Base-by-base conservation (phyloP, 2,797 vertebrate genomes). In the Okamejei kenojei region DNA sequence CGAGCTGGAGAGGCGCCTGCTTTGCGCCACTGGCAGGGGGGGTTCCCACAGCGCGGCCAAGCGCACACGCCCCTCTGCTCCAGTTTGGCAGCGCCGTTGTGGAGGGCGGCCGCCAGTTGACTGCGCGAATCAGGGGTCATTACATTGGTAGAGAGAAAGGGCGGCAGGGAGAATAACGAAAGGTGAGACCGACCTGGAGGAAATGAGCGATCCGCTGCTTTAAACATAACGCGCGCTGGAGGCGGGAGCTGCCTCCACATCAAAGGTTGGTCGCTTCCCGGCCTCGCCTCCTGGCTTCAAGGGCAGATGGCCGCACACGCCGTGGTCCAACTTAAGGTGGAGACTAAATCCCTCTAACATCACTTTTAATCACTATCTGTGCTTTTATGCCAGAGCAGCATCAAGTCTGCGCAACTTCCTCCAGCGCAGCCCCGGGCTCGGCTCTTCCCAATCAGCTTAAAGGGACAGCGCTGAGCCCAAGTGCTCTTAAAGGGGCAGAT, bases 281-380 rank as follows among this genome's bases (percentile, higher is more conserved):
- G n/a, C 84, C 84, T 88, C 84, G 2, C 84, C 84, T 68, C 63
- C 17, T 17, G 38, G 35, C 90, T 74, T 97, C 97, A 96, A 96
- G 97, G 97, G 97, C 98, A 97, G 97, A 97, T 97, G 97, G 97
- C 96, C 95, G 96, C 96, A 96, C 97, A 96, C 96, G 96, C 94
- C 93, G 93, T 94, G 94, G 93, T 93, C 94, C 95, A 96, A 97
- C 95, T 97, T 97, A 97, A 96, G 94, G 95, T 96, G 93, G 95
- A 94, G 96, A 96, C 97, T 96, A 97, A 97, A 97, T 97, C 97
- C 97, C 96, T 97, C 97, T 95, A 97, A 97, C 97, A 96, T 97
- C 97, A 96, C 97, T 97, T 97, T 96, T 97, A 97, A 97, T 97
- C 98, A 97, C 97, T 97, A 97, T 97, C 97, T 96, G 96, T 96